Evolutionary conservation across 2,797 vertebrate species (phyloP).

Genomic region (Darevskia nairensis): DNA sequence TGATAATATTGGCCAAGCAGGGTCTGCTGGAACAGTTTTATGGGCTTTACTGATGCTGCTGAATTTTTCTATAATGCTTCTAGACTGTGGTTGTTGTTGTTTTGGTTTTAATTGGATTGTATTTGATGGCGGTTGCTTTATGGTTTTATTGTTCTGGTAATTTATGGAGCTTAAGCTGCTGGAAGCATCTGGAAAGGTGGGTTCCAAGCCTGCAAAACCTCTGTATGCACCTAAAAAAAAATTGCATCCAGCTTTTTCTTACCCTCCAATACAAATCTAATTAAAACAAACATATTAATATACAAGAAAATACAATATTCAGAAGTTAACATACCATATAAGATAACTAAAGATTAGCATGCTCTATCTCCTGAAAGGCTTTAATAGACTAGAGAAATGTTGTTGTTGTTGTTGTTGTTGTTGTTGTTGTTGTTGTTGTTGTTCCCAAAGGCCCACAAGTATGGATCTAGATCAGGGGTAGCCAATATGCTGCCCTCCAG

Average conservation of each 20-base stretch:
- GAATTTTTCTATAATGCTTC: neutral
- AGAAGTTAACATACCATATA: neutral
- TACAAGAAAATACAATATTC: neutral
- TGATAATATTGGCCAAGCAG: neutral
- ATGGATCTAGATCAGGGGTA: neutral
- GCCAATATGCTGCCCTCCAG: too few species aligned
- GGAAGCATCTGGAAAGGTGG: neutral
- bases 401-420: neutral
- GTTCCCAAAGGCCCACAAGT: neutral
- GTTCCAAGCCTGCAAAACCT: neutral
- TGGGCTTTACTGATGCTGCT: constrained; percentile 1
- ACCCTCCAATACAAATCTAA: neutral
- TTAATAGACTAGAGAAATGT: neutral
- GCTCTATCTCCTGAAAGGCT: neutral
- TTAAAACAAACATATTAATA: neutral
- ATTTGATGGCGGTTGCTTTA: constrained; percentile 10
- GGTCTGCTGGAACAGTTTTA: neutral
- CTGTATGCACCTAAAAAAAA: neutral
- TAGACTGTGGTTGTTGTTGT: neutral
- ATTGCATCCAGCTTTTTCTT: neutral
- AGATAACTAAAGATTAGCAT: neutral
- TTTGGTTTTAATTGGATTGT: constrained; percentile 11
- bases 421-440: neutral
- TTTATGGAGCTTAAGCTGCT: constrained; percentile 7
- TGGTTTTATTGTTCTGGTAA: constrained; percentile 5